Percentiles rank a stretch among this genome's conserved stretches.
These are phyloP conservation scores for Alligator sinensis DNA, from an alignment of 2,113 vertebrate species.

Conservation along the genomic window DNA sequence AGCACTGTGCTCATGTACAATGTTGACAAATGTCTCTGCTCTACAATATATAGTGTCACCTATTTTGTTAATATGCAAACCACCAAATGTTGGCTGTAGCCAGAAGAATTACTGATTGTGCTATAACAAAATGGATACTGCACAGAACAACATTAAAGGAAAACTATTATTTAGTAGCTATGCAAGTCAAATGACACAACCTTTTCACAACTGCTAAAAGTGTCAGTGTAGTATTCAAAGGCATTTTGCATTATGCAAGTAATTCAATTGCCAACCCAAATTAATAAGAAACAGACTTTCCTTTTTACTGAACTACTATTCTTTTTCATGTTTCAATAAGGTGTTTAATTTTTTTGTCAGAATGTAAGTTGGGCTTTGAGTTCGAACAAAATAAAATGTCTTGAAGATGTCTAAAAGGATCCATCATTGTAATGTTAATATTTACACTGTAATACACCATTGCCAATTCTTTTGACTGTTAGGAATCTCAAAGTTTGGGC, in stretches of 20 bases:
- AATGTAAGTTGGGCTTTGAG: neutral
- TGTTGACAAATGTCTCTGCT: constrained; percentile 29
- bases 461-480: neutral
- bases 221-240: neutral
- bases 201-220: constrained; percentile 7
- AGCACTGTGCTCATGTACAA: constrained; percentile 32
- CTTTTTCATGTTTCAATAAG: neutral
- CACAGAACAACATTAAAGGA: neutral
- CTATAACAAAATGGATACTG: neutral
- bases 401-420: neutral
- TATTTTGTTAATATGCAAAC: constrained; percentile 9
- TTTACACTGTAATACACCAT: neutral
- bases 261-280: neutral
- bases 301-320: neutral
- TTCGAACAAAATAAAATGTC: neutral
- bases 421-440: neutral
- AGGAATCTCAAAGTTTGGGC: neutral
- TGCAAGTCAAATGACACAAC: neutral
- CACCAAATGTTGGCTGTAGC: neutral
- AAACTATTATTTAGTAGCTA: neutral
- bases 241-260: neutral
- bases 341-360: neutral
- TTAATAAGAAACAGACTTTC: neutral
- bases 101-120: neutral
- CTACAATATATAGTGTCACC: constrained; percentile 34